Base-by-base conservation (phyloP, 2,797 vertebrate species). In the Acropternis orthonyx region DNA sequence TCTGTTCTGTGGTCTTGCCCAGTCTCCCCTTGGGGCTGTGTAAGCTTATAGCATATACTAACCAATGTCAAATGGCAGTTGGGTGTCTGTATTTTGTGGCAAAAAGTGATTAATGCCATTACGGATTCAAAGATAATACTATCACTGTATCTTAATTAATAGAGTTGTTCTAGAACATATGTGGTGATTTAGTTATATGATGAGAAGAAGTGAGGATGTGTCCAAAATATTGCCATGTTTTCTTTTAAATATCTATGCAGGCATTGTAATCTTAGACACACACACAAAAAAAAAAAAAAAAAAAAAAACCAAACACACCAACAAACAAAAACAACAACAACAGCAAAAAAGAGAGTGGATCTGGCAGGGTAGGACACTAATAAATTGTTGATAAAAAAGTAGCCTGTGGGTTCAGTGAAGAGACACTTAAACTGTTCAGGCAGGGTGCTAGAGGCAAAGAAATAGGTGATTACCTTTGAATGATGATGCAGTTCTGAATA, bases 381-480 rank as follows among this genome's bases (percentile, higher is more conserved):
- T 92, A 93, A 95, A 93, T 48, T 79, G 39, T 87, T 71, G 80
- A 87, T 95, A 91, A 91, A 95, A 76, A 71, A 67, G 23, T 77
- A 89, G 71, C 74, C 80, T 82, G 34, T 74, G 68, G 81, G 56
- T 65, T 93, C 82, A 79, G 61, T 67, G 88, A 85, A 74, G 65
- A 93, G 85, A 79, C 91, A 63, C 80, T 94, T 85, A 85, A 74
- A 71, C 74, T 88, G 83, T 73, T 96, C 77, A 82, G 71, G 63
- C 76, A 93, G 44, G 54, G 27, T 88, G 85, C 92, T 92, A 43
- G 67, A 78, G 76, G 89, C 88, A 85, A 92, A 91, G 59, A 75
- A 88, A 75, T 61, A 76, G 5, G 4, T 67, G 55, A 95, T 94
- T 95, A 62, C 49, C 52, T 96, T 84, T 87, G 76, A 87, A 75